Conservation (phyloP, 2,113 vertebrate species). For the Astur gentilis region DNA sequence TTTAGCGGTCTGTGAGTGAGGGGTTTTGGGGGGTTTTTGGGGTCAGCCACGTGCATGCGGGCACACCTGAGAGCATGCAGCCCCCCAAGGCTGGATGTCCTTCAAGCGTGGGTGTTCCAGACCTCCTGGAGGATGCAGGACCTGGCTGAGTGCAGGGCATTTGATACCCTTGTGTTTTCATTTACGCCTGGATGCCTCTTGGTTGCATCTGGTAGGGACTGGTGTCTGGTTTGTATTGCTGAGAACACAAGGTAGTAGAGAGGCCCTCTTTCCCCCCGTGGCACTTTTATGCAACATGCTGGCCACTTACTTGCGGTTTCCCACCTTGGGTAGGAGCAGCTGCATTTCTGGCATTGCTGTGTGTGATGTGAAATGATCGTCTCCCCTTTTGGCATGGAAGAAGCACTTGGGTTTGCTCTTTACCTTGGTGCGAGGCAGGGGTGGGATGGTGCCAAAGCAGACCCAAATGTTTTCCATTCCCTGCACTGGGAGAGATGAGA, state of each 20-base stretch:
- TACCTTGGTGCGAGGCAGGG: not conserved
- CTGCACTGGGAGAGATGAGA: not conserved
- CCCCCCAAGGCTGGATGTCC: not conserved
- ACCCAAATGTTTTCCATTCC: not conserved
- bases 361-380: not conserved
- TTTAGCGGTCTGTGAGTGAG: not conserved
- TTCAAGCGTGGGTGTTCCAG: fast-evolving
- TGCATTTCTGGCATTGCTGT: not conserved
- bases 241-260: not conserved
- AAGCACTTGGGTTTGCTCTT: not conserved
- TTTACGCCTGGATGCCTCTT: not conserved
- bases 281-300: fast-evolving
- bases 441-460: not conserved
- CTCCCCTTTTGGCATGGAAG: not conserved
- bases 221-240: not conserved
- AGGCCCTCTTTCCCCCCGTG: not conserved
- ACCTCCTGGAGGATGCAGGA: not conserved
- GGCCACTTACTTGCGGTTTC: not conserved
- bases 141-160: not conserved
- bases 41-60: not conserved
- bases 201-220: not conserved
- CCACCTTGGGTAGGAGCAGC: not conserved
- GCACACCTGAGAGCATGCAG: not conserved
- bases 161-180: not conserved
- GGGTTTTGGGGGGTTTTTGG: not conserved